Conservation (phyloP, 2,113 vertebrate species). For the Sphyrna mokarran region DNA sequence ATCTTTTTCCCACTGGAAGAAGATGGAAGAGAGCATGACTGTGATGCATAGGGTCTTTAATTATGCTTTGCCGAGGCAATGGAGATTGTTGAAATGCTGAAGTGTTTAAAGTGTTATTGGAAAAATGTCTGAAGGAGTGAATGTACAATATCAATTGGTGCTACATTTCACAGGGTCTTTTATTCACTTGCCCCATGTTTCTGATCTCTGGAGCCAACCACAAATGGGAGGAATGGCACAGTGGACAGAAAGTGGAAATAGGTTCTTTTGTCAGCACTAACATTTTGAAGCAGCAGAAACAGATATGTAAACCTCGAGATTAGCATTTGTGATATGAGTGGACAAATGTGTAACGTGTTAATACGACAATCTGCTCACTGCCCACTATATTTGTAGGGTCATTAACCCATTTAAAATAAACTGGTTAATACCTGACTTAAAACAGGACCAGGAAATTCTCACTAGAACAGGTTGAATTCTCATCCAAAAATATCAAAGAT, state of each 20-base stretch:
- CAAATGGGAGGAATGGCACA: neutral
- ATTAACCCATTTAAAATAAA: slow-evolving; percentile 21
- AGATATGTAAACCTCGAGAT: neutral
- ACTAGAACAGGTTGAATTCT: neutral
- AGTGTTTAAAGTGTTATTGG: neutral
- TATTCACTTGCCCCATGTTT: neutral
- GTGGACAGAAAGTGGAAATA: neutral
- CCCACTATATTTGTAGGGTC: neutral
- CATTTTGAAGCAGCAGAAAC: neutral
- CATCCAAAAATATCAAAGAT: neutral
- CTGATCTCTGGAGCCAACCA: too few species aligned
- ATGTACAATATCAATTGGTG: neutral
- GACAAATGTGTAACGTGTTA: neutral
- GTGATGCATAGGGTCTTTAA: too few species aligned
- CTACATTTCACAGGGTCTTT: neutral
- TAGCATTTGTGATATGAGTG: neutral
- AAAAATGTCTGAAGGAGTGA: neutral
- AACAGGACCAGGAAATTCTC: neutral
- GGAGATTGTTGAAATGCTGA: too few species aligned
- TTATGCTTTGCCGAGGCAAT: too few species aligned
- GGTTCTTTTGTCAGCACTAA: neutral
- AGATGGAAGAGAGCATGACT: too few species aligned
- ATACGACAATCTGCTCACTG: neutral
- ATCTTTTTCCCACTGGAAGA: too few species aligned
- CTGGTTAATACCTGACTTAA: neutral